Conservation (phyloP, 2,888 invertebrate genomes). For the Ormia ochracea region DNA sequence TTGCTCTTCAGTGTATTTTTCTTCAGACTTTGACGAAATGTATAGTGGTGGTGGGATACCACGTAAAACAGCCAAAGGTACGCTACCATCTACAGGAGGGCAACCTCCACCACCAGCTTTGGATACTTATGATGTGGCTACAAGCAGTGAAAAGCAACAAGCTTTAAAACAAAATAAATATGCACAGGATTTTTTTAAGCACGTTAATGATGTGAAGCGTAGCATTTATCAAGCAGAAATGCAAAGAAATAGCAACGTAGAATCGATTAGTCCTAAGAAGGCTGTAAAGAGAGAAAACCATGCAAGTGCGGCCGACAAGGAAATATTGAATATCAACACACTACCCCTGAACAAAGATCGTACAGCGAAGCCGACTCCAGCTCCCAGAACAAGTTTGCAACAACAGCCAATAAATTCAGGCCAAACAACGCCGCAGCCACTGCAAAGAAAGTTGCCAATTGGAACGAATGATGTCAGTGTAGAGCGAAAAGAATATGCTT, state of each 20-base stretch:
- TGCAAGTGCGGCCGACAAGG: constrained; percentile 41
- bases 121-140: constrained; percentile 45
- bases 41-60: constrained; percentile 73
- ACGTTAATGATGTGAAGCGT: constrained; percentile 76
- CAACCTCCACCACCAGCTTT: constrained; percentile 46
- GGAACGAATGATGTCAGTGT: constrained; percentile 29
- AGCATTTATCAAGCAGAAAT: constrained; percentile 76
- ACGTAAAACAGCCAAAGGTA: constrained; percentile 72
- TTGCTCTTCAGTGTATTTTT: constrained; percentile 77
- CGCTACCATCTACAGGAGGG: constrained; percentile 67
- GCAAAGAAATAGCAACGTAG: constrained; percentile 70
- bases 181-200: constrained; percentile 77
- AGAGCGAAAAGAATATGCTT: constrained; percentile 70
- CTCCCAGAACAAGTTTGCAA: constrained; percentile 70
- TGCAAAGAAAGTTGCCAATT: constrained; percentile 57
- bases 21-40: constrained; percentile 76
- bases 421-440: constrained; percentile 55
- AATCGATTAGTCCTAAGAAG: constrained; percentile 49
- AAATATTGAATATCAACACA: constrained; percentile 65
- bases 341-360: constrained; percentile 73
- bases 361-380: constrained; percentile 69
- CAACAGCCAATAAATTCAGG: not conserved
- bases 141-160: constrained; percentile 64
- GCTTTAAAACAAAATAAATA: constrained; percentile 76
- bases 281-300: constrained; percentile 44